Evolutionary conservation across 2,113 vertebrate genomes (phyloP).

Genomic region (Callaeas wilsoni): DNA sequence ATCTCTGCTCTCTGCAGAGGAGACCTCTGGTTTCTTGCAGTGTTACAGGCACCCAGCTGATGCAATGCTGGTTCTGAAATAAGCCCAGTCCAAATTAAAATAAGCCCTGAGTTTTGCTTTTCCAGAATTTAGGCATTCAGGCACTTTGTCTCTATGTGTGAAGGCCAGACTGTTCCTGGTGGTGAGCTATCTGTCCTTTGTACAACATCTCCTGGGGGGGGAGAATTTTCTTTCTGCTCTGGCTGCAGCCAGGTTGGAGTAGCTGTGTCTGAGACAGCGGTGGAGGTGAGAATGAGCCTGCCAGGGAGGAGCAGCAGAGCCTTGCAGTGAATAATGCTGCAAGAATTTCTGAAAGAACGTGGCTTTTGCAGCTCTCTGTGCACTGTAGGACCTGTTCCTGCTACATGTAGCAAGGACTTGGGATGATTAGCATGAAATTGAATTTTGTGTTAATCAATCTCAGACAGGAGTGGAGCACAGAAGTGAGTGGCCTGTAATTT

Average conservation of each 20-base stretch:
- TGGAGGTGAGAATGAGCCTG: background rate
- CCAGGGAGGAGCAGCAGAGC: background rate
- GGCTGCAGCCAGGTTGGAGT: background rate
- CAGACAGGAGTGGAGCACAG: background rate
- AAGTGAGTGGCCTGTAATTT: background rate
- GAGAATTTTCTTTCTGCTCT: background rate
- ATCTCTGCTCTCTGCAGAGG: background rate
- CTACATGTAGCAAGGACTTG: background rate
- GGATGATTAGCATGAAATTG: background rate
- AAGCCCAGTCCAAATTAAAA: background rate
- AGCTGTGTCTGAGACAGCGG: background rate
- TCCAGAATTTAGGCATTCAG: background rate
- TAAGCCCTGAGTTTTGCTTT: background rate
- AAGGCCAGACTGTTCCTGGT: background rate
- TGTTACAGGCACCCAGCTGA: background rate
- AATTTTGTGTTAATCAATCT: background rate
- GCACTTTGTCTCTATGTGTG: background rate
- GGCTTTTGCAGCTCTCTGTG: background rate
- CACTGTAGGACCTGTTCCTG: background rate
- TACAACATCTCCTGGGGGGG: accelerated
- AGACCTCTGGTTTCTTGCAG: background rate
- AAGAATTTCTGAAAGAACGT: background rate
- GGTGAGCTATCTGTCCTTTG: background rate
- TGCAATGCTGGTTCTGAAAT: background rate
- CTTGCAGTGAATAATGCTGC: background rate